Evolutionary conservation across 2,888 invertebrate genomes (phyloP), one percentile per base, ranked within the genome.

Genomic region (Nomada lathburiana): DNA sequence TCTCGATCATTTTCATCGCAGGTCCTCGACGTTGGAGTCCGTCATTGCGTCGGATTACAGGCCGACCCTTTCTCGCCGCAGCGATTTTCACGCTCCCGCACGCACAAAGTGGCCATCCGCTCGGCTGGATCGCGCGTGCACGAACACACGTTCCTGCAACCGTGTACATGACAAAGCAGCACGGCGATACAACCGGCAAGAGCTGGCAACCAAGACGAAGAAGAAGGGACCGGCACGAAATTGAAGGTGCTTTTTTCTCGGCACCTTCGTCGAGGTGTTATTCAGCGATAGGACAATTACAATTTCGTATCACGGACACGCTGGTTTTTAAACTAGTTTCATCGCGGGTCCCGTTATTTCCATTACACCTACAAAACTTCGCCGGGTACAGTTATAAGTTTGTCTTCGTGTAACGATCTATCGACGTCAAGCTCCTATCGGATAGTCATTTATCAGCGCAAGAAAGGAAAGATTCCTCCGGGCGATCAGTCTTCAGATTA

Each of bases 31-130:
- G 68, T 36, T 72, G 60, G 20, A 77, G 82, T 77, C 75, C 82
- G 82, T 82, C 86, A 85, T 85, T 87, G 72, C 76, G 77, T 72
- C 72, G 82, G 85, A 86, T 86, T 86, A 86, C 79, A 74, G 82
- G 65, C 62, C 78, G 77, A 83, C 70, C 83, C 82, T 78, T 83
- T 68, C 84, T 87, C 85, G 67, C 76, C 67, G 88, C 82, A 75
- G 75, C 86, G 80, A 84, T 87, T 87, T 88, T 86, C 88, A 87
- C 84, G 87, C 86, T 84, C 80, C 86, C 84, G 76, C 88, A 82
- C 84, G 78, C 82, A 71, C 85, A 79, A 85, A 85, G 77, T 85
- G 82, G 80, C 71, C 52, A 73, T 76, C 78, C 80, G 78, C 65
- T 80, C 80, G 76, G 76, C 78, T 72, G 73, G 55, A 67, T 52